Conservation (phyloP, 2,888 invertebrate genomes). For the Malacosoma neustria region DNA sequence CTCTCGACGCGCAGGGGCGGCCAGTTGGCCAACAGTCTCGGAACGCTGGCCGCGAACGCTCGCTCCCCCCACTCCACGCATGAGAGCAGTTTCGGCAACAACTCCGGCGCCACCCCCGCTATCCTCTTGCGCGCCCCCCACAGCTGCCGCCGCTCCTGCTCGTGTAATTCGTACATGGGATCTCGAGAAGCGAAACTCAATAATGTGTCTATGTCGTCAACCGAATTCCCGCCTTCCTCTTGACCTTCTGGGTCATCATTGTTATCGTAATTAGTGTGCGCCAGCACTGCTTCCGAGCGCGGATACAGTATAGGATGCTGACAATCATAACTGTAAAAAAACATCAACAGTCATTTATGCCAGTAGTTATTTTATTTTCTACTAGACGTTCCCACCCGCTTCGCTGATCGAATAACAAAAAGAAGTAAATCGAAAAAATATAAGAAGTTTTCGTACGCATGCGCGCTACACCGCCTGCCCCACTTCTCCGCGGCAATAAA, state of each 20-base stretch:
- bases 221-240: slow-evolving; percentile 50
- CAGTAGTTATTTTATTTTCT: too few species aligned
- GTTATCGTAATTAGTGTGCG: slow-evolving; percentile 73
- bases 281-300: slow-evolving; percentile 80
- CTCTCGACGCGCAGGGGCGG: slow-evolving; percentile 85
- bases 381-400: too few species aligned
- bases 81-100: slow-evolving; percentile 87
- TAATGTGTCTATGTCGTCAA: slow-evolving; percentile 65
- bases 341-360: background rate
- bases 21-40: slow-evolving; percentile 86
- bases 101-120: slow-evolving; percentile 81
- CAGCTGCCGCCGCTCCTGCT: slow-evolving; percentile 89
- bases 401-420: too few species aligned
- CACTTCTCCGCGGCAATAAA: too few species aligned
- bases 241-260: slow-evolving; percentile 42
- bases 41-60: slow-evolving; percentile 86
- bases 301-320: slow-evolving; percentile 86
- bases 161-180: slow-evolving; percentile 89
- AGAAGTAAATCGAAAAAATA: too few species aligned
- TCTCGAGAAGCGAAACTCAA: slow-evolving; percentile 80
- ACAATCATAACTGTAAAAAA: slow-evolving; percentile 74
- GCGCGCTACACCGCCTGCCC: too few species aligned
- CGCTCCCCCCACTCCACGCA: slow-evolving; percentile 96
- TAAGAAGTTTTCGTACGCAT: too few species aligned
- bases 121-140: slow-evolving; percentile 87